phyloP scores from a whole-genome alignment of 2,888 invertebrate species.

The Lamellibrachia satsuma region DNA sequence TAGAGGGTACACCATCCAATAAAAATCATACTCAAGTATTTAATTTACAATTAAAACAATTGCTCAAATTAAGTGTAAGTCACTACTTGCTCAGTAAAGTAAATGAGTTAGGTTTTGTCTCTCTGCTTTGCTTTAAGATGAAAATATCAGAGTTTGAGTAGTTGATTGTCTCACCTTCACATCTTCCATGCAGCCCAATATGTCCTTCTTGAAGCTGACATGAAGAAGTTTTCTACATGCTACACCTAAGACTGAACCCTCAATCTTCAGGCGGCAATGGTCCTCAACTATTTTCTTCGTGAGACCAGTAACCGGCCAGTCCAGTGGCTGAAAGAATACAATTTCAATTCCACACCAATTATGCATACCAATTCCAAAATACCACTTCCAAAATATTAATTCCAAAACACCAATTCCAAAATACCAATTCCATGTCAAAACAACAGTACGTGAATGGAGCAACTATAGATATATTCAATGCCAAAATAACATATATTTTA shows the following conservation, averaged over 20 bases:
- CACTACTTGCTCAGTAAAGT: too few species aligned
- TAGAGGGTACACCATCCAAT: too few species aligned
- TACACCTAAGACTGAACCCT: background rate
- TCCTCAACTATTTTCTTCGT: background rate
- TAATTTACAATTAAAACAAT: too few species aligned
- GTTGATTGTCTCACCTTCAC: background rate
- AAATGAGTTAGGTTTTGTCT: too few species aligned
- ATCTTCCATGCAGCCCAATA: background rate
- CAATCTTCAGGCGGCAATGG: background rate
- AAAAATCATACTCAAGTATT: too few species aligned
- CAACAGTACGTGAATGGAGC: too few species aligned
- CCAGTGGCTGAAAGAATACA: background rate
- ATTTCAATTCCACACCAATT: background rate
- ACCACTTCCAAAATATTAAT: too few species aligned
- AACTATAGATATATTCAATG: too few species aligned
- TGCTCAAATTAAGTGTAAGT: too few species aligned
- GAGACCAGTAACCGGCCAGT: background rate
- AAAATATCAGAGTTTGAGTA: background rate
- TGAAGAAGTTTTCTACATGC: background rate
- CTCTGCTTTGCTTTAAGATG: background rate
- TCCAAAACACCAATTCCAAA: too few species aligned
- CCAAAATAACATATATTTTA: too few species aligned
- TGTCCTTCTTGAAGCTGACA: background rate
- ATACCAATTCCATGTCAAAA: too few species aligned
- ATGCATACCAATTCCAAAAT: background rate